Evolutionary conservation across 2,888 invertebrate genomes (phyloP).

Genomic region (Amitus sp.): DNA sequence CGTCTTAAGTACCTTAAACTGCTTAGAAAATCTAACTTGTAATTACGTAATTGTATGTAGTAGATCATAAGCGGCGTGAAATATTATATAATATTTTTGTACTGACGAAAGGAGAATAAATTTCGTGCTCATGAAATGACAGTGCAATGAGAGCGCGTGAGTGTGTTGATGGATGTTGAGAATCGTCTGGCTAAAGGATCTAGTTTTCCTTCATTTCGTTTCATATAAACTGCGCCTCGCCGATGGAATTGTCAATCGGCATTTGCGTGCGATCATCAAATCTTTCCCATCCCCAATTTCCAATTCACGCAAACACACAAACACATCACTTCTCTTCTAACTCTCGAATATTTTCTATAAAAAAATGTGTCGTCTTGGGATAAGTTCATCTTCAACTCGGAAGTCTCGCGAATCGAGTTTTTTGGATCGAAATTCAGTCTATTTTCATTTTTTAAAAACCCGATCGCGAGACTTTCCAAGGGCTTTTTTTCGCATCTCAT

Average conservation of each 20-base stretch:
- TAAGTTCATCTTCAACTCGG: no score
- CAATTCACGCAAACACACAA: constrained; percentile 1
- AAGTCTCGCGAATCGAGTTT: no score
- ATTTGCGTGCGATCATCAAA: constrained; percentile 31
- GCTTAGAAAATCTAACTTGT: constrained; percentile 36
- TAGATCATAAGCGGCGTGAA: constrained; percentile 44
- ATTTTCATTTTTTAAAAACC: no score
- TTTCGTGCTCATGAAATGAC: constrained; percentile 34
- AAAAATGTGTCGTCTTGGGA: no score
- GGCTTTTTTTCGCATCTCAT: no score
- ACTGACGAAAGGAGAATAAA: constrained; percentile 55
- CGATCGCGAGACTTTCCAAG: no score
- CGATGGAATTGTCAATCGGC: constrained; percentile 14
- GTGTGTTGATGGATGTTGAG: constrained; percentile 33
- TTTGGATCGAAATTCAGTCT: no score
- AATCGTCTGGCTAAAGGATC: constrained; percentile 4
- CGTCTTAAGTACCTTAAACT: constrained; percentile 41
- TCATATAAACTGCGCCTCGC: background rate
- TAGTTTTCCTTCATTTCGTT: constrained; percentile 6
- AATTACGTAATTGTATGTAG: constrained; percentile 40
- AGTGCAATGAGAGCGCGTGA: constrained; percentile 32
- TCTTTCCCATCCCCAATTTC: constrained; percentile 15
- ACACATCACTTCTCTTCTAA: constrained; percentile 15
- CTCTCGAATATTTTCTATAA: no score
- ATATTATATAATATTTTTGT: constrained; percentile 62